Percentiles rank a stretch among this genome's conserved stretches.
Evolutionary conservation across 2,113 vertebrate genomes (phyloP).

Genomic region (Sebastes fasciatus): DNA sequence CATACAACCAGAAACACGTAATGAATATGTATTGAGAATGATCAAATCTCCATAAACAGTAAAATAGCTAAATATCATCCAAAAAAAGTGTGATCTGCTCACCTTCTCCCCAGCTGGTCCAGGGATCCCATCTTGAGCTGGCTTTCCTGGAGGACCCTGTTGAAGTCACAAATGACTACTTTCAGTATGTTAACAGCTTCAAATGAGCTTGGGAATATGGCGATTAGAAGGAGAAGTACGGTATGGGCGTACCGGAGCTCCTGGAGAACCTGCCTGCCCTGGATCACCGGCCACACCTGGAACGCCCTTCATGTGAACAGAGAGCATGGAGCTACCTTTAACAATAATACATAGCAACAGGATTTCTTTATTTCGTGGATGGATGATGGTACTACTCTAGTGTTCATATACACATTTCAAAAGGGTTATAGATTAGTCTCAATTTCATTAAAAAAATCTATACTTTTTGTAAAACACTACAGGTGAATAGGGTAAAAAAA

Average conservation of each 20-base stretch:
- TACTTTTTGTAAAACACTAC: too few relatives aligned
- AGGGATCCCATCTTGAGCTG: constrained; percentile 75
- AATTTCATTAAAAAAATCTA: too few relatives aligned
- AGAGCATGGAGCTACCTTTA: constrained; percentile 1
- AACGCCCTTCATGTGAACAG: constrained; percentile 77
- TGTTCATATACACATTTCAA: too few relatives aligned
- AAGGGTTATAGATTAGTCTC: too few relatives aligned
- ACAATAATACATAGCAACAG: background rate
- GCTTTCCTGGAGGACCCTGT: constrained; percentile 82
- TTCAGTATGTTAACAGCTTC: background rate
- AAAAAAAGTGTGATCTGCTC: constrained; percentile 37
- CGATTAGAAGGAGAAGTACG: background rate
- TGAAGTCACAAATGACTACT: constrained; percentile 8
- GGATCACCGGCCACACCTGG: constrained; percentile 73
- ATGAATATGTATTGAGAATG: background rate
- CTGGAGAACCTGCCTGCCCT: constrained; percentile 75
- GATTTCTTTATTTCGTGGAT: too few relatives aligned
- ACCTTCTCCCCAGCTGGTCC: constrained; percentile 83
- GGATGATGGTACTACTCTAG: too few relatives aligned
- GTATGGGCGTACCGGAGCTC: constrained; percentile 75
- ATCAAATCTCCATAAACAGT: background rate
- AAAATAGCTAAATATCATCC: too few relatives aligned
- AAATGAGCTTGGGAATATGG: background rate
- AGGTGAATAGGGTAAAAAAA: too few relatives aligned
- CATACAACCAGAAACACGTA: background rate